Conservation (phyloP, 2,113 vertebrate genomes). For the Carettochelys insculpta region DNA sequence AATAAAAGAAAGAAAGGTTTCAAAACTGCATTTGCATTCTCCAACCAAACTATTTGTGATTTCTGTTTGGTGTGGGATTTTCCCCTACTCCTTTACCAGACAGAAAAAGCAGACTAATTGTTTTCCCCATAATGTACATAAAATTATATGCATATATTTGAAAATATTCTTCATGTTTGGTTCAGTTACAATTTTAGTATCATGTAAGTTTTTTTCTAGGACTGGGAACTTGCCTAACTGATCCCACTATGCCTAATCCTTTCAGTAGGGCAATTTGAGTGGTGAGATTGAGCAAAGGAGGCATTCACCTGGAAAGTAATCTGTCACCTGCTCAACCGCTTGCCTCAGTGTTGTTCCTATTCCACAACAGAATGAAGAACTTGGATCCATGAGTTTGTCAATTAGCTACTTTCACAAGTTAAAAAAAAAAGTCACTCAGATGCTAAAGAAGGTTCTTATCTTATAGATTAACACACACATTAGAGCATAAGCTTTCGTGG, state of each 20-base stretch:
- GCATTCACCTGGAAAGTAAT: not conserved
- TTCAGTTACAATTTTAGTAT: not conserved
- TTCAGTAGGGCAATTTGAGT: not conserved
- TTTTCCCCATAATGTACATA: not conserved
- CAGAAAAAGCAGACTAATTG: not conserved
- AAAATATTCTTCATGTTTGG: rapidly evolving
- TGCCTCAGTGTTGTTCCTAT: not conserved
- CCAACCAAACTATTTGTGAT: conserved; percentile 14
- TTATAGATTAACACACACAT: too few relatives aligned
- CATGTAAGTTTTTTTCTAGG: not conserved
- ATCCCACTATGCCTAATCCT: not conserved
- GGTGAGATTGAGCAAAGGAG: not conserved
- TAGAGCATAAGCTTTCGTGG: too few relatives aligned
- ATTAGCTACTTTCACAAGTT: rapidly evolving
- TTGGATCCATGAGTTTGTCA: rapidly evolving
- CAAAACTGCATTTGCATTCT: conserved; percentile 2
- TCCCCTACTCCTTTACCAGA: not conserved
- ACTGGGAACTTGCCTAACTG: not conserved
- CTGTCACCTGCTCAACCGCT: not conserved
- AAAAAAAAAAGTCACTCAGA: not conserved
- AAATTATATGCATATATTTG: not conserved
- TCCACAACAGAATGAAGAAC: not conserved
- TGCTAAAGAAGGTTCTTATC: too few relatives aligned
- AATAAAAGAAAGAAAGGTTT: conserved; percentile 26
- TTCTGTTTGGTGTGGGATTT: conserved; percentile 32